Evolutionary conservation across 1,140 invertebrate genomes (phyloP).

Genomic region (Nomia melanderi): DNA sequence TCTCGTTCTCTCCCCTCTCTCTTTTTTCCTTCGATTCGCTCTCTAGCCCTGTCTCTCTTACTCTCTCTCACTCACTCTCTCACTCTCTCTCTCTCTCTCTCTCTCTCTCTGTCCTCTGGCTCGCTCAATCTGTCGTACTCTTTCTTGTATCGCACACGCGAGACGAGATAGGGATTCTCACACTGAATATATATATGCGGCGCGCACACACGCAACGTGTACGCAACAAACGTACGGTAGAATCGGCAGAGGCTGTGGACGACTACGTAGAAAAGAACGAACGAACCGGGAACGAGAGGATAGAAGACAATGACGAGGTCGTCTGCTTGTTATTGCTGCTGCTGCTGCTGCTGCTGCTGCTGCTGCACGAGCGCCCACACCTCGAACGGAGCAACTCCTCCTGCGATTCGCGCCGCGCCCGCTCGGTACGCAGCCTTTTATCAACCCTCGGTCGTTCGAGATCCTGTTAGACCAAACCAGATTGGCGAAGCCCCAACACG

Average conservation of each 20-base stretch:
- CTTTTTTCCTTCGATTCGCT: not conserved
- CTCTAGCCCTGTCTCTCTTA: conserved; percentile 8
- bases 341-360: too few relatives aligned
- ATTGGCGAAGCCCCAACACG: conserved; percentile 80
- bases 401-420: conserved; percentile 69
- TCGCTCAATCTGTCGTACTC: conserved; percentile 18
- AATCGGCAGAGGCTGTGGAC: conserved; percentile 32
- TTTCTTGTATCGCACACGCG: conserved; percentile 44
- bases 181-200: conserved; percentile 41
- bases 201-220: conserved; percentile 55
- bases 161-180: conserved; percentile 32
- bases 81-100: not conserved
- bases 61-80: not conserved
- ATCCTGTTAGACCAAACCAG: conserved; percentile 82
- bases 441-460: conserved; percentile 71
- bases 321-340: conserved; percentile 49
- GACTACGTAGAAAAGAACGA: conserved; percentile 37
- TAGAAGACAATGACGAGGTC: conserved; percentile 50
- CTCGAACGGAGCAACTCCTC: conserved; percentile 60
- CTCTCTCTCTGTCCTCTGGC: conserved; percentile 14
- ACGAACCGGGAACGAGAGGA: conserved; percentile 47
- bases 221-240: conserved; percentile 37
- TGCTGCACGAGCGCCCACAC: conserved; percentile 63
- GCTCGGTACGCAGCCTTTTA: conserved; percentile 74
- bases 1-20: not conserved